Evolutionary conservation across 2,113 vertebrate species (phyloP), one percentile per base, ranked within the genome.

Genomic region (Plecotus auritus): DNA sequence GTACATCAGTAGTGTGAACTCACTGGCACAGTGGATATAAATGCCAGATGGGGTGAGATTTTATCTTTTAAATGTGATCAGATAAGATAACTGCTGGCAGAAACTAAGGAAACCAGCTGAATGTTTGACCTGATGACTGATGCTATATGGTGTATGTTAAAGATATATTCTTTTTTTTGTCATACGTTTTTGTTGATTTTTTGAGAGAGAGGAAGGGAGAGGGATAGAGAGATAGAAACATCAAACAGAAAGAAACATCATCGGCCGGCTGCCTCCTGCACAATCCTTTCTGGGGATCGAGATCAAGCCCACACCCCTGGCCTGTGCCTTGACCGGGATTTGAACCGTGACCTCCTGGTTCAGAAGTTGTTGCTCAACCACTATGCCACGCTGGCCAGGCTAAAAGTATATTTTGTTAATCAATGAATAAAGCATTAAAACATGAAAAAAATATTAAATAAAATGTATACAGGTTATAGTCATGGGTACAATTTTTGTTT

Each of bases 351-450:
- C 22, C 26, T 61, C 26, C 23, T 28, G 59, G 59, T 61, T 61
- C 10, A 28, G 26, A 61, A 26, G 59, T 61, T 26, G 23, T 12
- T 10, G 10, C 26, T 28, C 59, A 61, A 12, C 59, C 59, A 61
- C 59, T 61, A 12, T 61, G 59, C 10, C 23, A 28, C 3, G 10
- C 56, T 61, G 56, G 56, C 56, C 23, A 4, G 23, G 23, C 59
- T 61, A 28, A 28, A 61, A 61, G 26, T 61, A 9, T 61, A 28
- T 28, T 11, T 99, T 99, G 99, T 99, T 99, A 99, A 99, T 99
- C 99, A 97, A 99, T 98, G 98, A 99, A 99, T 99, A 99, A 99
- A 99, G 98, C 98, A 99, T 99, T 99, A 98, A 99, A 98, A 99
- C 98, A 97, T 97, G 94, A 26, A 28, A 28, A 28, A 28, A 28